phyloP scores from a whole-genome alignment of 2,797 vertebrate species.

The Sorex maritimensis region DNA sequence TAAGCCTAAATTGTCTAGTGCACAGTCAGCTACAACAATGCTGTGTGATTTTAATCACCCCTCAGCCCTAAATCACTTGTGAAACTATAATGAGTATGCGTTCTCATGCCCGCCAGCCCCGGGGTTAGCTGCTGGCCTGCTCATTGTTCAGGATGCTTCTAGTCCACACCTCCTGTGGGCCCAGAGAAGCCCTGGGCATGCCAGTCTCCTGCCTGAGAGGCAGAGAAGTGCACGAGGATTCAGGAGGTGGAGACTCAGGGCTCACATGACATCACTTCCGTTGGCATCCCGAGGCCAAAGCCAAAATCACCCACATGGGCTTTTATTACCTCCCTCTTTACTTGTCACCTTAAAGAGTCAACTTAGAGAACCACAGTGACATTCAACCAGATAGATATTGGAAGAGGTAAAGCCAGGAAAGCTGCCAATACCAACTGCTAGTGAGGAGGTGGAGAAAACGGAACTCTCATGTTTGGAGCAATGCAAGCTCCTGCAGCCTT shows the following conservation, averaged over 20 bases:
- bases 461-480: background rate
- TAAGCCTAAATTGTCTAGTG: background rate
- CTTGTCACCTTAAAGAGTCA: slow-evolving; percentile 1
- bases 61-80: background rate
- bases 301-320: background rate
- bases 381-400: background rate
- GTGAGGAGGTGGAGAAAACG: background rate
- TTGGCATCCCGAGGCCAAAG: background rate
- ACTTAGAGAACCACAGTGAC: background rate
- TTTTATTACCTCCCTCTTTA: background rate
- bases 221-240: background rate
- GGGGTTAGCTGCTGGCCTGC: background rate
- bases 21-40: background rate
- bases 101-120: background rate
- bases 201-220: background rate
- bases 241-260: background rate
- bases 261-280: background rate
- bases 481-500: background rate
- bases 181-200: background rate
- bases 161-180: background rate
- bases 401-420: background rate
- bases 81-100: background rate
- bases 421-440: background rate
- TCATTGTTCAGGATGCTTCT: background rate
- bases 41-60: slow-evolving; percentile 9